Conservation (phyloP, 2,113 vertebrate species). For the Lophius piscatorius region DNA sequence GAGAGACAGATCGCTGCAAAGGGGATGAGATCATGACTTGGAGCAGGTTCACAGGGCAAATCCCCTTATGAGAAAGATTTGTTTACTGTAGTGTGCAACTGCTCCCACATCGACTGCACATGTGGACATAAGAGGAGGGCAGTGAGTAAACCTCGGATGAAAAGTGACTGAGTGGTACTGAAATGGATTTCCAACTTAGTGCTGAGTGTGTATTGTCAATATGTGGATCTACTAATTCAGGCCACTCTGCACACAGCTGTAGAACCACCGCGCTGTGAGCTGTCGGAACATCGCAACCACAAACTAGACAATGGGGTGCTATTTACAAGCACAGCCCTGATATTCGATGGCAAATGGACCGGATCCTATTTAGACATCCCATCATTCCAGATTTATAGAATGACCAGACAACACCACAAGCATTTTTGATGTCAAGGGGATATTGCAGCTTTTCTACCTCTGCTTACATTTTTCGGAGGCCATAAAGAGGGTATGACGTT, state of each 20-base stretch:
- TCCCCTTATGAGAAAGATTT: constrained; percentile 43
- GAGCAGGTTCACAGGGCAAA: constrained; percentile 48
- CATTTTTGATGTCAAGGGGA: neutral
- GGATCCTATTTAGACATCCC: neutral
- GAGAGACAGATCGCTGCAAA: constrained; percentile 19
- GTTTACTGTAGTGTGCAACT: constrained; percentile 11
- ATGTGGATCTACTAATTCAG: constrained; percentile 25
- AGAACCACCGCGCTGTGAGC: too few relatives aligned
- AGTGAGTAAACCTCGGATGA: neutral
- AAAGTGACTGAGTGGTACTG: neutral
- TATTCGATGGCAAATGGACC: neutral
- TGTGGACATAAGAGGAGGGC: too few relatives aligned
- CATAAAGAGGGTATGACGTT: constrained; percentile 30
- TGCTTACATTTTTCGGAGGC: constrained; percentile 32
- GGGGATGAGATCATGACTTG: constrained; percentile 56
- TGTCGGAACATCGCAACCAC: too few relatives aligned
- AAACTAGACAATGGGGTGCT: too few relatives aligned
- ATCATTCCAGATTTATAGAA: constrained; percentile 12
- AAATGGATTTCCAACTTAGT: constrained; percentile 26
- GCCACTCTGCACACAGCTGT: constrained; percentile 14
- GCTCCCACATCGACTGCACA: too few relatives aligned
- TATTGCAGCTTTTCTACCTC: constrained; percentile 12
- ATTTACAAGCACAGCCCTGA: too few relatives aligned
- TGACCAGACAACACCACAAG: constrained; percentile 11
- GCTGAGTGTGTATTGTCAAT: constrained; percentile 18